Evolutionary conservation across 2,888 invertebrate species (phyloP).

Genomic region (Scelioninae gen. 2): DNA sequence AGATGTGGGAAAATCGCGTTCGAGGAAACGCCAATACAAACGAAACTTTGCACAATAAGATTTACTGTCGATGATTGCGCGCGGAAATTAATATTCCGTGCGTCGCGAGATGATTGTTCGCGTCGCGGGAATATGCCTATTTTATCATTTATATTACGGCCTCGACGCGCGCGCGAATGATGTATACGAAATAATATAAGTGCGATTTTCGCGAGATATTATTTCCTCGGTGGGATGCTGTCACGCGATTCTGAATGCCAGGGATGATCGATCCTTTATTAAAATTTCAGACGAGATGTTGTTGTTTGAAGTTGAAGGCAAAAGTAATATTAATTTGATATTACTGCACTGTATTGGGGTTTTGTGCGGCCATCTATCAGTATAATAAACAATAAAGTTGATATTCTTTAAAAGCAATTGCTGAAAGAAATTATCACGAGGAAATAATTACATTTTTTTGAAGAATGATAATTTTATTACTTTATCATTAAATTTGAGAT

Average conservation of each 20-base stretch:
- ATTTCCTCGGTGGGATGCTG: slow-evolving; percentile 34
- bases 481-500: no score
- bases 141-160: slow-evolving; percentile 52
- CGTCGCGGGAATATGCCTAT: slow-evolving; percentile 21
- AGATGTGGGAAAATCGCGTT: slow-evolving; percentile 26
- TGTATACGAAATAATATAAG: slow-evolving; percentile 38
- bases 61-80: slow-evolving; percentile 52
- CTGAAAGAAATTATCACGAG: no score
- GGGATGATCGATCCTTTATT: slow-evolving; percentile 28
- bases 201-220: slow-evolving; percentile 38
- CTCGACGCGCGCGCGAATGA: slow-evolving; percentile 29
- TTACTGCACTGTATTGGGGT: slow-evolving; percentile 1
- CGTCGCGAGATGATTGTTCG: slow-evolving; percentile 42
- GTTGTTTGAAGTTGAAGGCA: slow-evolving; percentile 10
- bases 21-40: slow-evolving; percentile 38
- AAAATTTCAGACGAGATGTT: slow-evolving; percentile 9
- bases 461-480: no score
- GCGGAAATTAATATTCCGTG: slow-evolving; percentile 59
- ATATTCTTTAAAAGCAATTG: neutral
- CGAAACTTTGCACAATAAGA: slow-evolving; percentile 52
- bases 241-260: slow-evolving; percentile 19
- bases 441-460: no score
- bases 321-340: slow-evolving; percentile 2
- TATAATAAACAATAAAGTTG: neutral
- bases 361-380: no score